A percentile compares a stretch with the other conserved stretches of the same genome.
phyloP scores from a whole-genome alignment of 2,888 invertebrate genomes.

The Macaria liturata region DNA sequence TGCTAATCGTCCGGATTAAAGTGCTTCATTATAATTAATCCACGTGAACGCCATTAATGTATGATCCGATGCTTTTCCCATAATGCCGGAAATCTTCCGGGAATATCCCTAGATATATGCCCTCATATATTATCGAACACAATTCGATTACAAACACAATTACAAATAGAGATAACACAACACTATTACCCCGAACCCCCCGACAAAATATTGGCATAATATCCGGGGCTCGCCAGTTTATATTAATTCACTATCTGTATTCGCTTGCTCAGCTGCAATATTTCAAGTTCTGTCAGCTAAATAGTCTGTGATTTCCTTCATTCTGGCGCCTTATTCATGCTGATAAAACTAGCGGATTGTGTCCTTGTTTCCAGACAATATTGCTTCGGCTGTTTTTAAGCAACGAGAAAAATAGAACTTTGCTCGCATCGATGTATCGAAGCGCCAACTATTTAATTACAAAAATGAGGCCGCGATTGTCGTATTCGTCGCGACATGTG shows the following conservation, averaged over 20 bases:
- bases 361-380: not conserved
- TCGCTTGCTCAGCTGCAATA: constrained; percentile 31
- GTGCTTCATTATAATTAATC: no score
- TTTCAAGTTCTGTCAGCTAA: constrained; percentile 37
- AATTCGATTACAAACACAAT: constrained; percentile 10
- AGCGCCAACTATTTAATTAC: no score
- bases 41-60: no score
- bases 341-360: constrained; percentile 31
- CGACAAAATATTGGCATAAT: constrained; percentile 23
- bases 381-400: no score
- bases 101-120: no score
- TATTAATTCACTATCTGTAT: constrained; percentile 28
- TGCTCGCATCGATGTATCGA: no score
- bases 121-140: not conserved
- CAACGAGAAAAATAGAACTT: no score
- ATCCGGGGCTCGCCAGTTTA: constrained; percentile 23
- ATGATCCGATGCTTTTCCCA: no score
- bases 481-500: no score
- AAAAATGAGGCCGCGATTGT: no score
- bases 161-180: constrained; percentile 10
- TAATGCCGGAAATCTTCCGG: no score
- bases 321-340: constrained; percentile 22
- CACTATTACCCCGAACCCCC: constrained; percentile 10
- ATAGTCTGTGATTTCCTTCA: constrained; percentile 33
- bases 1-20: no score